Base-by-base conservation (phyloP, 64 coral and sea anemone species). In the Catalaphyllia jardinei region DNA sequence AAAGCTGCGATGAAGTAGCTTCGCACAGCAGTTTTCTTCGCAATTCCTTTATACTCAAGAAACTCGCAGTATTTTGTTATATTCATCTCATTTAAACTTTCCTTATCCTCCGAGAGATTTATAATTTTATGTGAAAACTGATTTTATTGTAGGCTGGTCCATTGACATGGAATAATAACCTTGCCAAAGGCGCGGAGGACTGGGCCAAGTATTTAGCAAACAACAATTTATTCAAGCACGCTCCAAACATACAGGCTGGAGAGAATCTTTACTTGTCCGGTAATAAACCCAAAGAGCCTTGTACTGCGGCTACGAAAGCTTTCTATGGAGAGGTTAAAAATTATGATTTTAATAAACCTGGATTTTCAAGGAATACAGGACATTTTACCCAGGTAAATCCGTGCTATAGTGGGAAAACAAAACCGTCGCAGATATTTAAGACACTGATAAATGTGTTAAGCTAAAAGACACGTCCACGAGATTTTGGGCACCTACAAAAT, bases 381-480 rank as follows among this genome's bases (percentile, higher is more conserved):
- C 92, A 94, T 57, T 94, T 94, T 62, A 94, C 88, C 57, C 91
- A 93, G 76, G 91, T 93, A 72, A 62, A 59, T 39, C 38, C 38
- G 38, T 4, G 38, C 38, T 39, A 39, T 39, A 39, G 38, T 4
- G 4, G 38, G 38, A 39, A 39, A 39, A 39, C 38, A 4, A 39
- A 39, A 4, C 38, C 2, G 38, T 39, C 38, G 38, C 4, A 39
- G 38, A 39, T 39, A 39, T 39, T 39, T 39, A 39, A 39, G 38
- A 39, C 38, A 39, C 38, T 39, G 38, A 39, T 39, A 2, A 39
- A 39, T 39, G 38, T 39, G 2, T 4, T 55, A 27, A 59, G 5
- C 1, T 15, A 29, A 55, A 24, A 28, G 5, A 12, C 28, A 14
- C 28, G 38, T 39, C 38, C 38, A 39, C 38, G 4, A 39, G 38